Conservation (phyloP, 2,888 invertebrate species). For the Hemithea aestivaria region DNA sequence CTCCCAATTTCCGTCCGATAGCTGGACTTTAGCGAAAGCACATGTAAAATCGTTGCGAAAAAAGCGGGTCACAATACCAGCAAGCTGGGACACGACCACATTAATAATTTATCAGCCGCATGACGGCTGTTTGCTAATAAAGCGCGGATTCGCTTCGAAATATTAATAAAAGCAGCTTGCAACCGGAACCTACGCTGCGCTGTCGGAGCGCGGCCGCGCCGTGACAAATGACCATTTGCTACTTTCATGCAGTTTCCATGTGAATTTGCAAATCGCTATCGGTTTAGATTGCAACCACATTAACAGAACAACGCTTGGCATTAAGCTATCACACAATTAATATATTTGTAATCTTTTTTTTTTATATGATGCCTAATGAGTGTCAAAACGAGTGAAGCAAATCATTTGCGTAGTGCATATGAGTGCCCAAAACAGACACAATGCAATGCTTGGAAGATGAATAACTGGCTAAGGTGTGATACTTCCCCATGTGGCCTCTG, state of each 20-base stretch:
- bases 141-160: slow-evolving; percentile 75
- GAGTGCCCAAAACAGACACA: too few relatives aligned
- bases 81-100: slow-evolving; percentile 70
- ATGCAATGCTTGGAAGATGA: too few relatives aligned
- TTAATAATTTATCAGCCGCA: slow-evolving; percentile 79
- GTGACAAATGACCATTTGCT: slow-evolving; percentile 73
- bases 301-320: background rate
- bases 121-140: slow-evolving; percentile 79
- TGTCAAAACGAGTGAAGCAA: too few relatives aligned
- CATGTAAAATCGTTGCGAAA: slow-evolving; percentile 42
- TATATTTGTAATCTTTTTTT: too few relatives aligned
- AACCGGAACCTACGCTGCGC: slow-evolving; percentile 58
- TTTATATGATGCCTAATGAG: too few relatives aligned
- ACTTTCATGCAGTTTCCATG: slow-evolving; percentile 71
- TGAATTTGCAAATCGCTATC: slow-evolving; percentile 53
- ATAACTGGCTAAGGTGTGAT: too few relatives aligned
- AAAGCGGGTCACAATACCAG: slow-evolving; percentile 58
- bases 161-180: slow-evolving; percentile 77
- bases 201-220: slow-evolving; percentile 47
- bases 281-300: slow-evolving; percentile 11
- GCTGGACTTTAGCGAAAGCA: slow-evolving; percentile 30
- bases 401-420: too few relatives aligned
- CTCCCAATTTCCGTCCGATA: slow-evolving; percentile 9
- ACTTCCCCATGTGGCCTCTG: too few relatives aligned
- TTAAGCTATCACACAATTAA: too few relatives aligned